Base-by-base conservation (phyloP, 2,797 vertebrate species). In the Protonibea diacanthus region DNA sequence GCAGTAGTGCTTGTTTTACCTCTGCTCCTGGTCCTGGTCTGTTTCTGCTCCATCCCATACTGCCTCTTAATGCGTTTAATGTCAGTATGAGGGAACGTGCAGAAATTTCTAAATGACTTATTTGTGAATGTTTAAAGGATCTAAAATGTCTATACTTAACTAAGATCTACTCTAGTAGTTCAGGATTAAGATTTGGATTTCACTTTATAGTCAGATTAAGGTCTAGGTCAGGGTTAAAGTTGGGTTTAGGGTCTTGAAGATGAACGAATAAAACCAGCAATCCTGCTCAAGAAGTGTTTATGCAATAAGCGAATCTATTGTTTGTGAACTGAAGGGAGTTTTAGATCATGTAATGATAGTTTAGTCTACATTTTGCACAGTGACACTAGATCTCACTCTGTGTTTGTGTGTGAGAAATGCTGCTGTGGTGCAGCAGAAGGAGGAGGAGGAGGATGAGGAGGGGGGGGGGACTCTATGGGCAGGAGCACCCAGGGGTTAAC, bases 401-500 rank as follows among this genome's bases (percentile, higher is more conserved):
- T 80, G 61, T 77, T 49, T 74, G 64, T 75, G 27, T 66, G 47
- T 73, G 74, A 84, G 81, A 83, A 91, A 87, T 88, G 86, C 82
- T 81, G 88, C 79, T 81, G 76, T 68, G 86, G 73, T 74, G 80
- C 58, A 75, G 67, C 65, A 12, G 45, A 27, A 58, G 70, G 65
- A 21, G 57, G 51, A 29, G 74, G 20, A 42, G 42, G 42, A 40
- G 10, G 40, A 18, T 2, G 40, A 13, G 3, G 63, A 14, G 20
- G 55, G 42, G 23, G 70, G 74, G 75, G 53, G 53, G 71, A 18
- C 61, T 73, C 81, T 71, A 58, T 76, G 78, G 83, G 84, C 79
- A 85, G 89, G 87, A 92, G 91, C 88, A 93, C 83, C 89, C 81
- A 89, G 89, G 87, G 93, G 92, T 94, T 94, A 94, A 93, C 81